Evolutionary conservation across 2,888 invertebrate genomes (phyloP).

Genomic region (Tinea trinotella): DNA sequence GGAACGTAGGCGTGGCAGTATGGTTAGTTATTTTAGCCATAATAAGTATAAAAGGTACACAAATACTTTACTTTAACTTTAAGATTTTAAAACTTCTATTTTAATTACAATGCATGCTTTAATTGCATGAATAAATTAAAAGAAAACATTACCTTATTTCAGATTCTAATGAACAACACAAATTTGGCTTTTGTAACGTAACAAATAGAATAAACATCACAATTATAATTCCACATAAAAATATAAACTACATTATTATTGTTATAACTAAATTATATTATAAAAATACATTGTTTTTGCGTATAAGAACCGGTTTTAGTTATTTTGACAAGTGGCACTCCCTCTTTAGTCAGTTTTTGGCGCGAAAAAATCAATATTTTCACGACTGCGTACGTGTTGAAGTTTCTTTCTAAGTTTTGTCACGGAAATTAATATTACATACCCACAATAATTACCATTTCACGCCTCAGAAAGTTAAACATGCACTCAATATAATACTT

Average conservation of each 20-base stretch:
- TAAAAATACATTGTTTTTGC: slow-evolving; percentile 9
- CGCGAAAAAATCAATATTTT: slow-evolving; percentile 2
- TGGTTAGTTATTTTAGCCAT: too few relatives aligned
- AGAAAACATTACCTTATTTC: not conserved
- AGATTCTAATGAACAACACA: not conserved
- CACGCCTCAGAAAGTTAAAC: too few relatives aligned
- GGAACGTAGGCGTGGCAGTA: too few relatives aligned
- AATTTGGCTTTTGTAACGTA: not conserved
- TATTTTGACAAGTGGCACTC: slow-evolving; percentile 2
- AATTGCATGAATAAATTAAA: not conserved
- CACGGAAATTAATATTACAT: not conserved
- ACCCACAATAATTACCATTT: too few relatives aligned
- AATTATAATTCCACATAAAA: not conserved
- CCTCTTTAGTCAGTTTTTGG: not conserved
- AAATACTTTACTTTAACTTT: too few relatives aligned
- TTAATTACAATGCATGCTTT: too few relatives aligned
- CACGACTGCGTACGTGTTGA: not conserved
- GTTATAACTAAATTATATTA: not conserved
- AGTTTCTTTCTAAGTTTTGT: not conserved
- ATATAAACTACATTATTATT: slow-evolving; percentile 1
- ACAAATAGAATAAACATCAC: not conserved
- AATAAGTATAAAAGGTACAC: too few relatives aligned
- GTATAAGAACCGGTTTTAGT: not conserved
- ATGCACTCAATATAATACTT: too few relatives aligned
- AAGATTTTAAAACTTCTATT: too few relatives aligned